Evolutionary conservation across 2,113 vertebrate species (phyloP).

Genomic region (Harpagus bidentatus): DNA sequence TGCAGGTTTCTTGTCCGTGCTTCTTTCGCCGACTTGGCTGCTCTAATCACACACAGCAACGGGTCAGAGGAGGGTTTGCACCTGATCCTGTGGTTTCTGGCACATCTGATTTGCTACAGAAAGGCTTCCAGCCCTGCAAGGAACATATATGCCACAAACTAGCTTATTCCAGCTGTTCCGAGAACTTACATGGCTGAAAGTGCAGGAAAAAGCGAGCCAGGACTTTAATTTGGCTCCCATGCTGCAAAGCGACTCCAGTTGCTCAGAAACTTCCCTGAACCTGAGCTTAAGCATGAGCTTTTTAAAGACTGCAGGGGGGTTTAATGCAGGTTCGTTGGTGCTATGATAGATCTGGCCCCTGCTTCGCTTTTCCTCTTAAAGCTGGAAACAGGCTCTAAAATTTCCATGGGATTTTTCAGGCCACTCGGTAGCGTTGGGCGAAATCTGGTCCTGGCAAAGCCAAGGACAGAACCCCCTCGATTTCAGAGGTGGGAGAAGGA

Average conservation of each 20-base stretch:
- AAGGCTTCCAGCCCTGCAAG: background rate
- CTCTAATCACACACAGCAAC: accelerated
- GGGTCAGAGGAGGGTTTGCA: background rate
- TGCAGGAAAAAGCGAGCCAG: background rate
- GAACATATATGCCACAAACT: background rate
- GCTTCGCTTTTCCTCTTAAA: background rate
- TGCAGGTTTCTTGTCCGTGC: background rate
- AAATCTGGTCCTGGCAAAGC: background rate
- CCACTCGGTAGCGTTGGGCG: accelerated
- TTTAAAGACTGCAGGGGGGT: background rate
- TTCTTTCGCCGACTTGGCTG: background rate
- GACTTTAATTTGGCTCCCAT: background rate
- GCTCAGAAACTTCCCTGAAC: too few species aligned
- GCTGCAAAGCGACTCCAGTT: background rate
- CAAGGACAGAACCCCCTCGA: background rate
- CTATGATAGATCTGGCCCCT: accelerated
- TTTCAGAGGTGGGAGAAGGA: background rate
- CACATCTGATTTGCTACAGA: background rate
- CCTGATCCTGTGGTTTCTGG: background rate
- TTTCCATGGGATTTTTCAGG: background rate
- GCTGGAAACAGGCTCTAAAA: background rate
- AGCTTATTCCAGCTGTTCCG: background rate
- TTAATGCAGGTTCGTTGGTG: background rate
- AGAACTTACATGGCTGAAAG: background rate
- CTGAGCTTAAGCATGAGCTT: accelerated